Base-by-base conservation (phyloP, 2,113 vertebrate species). In the Lipophrys pholis region DNA sequence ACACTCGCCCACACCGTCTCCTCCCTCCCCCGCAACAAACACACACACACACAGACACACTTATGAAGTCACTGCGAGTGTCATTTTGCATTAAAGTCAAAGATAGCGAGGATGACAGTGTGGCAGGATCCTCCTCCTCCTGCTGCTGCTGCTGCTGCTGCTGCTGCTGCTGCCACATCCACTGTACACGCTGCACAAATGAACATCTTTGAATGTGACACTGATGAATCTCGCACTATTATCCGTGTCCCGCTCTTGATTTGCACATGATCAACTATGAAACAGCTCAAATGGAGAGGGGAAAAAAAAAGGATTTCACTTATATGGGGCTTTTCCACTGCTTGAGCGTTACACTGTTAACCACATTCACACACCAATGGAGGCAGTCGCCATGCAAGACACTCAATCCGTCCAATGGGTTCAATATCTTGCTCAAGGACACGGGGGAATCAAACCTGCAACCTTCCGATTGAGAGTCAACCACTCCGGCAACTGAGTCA, bases 11-110 rank as follows among this genome's bases (percentile, higher is more conserved):
- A 30, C 21, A 30, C 21, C 21, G 4, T 30, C 21, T 30, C 21
- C 21, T 30, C 21, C 21, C 21, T 30, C 21, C 21, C 21, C 21
- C 4, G 4, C 21, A 30, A 30, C 21, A 30, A 2, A 42, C 41
- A n/a, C 50, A 51, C 38, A 54, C 35, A 60, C 46, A 69, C 30
- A 52, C 7, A 54, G 57, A 67, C 50, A 46, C 8, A 53, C 40
- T 6, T n/a, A 50, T 40, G 59, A 65, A 60, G 53, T 40, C 16
- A 40, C 45, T 69, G 70, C 45, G 53, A 81, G 67, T 60, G 58
- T 58, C 51, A 46, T 55, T 46, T 11, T 69, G 63, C 63, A 57
- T 75, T 54, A 65, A 62, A 17, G 61, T 77, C 50, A 64, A 48
- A 62, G 38, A 45, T 57, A 39, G 41, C 42, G 39, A 52, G 66